Evolutionary conservation across 2,797 vertebrate genomes (phyloP).

Genomic region (Malurus leucopterus): DNA sequence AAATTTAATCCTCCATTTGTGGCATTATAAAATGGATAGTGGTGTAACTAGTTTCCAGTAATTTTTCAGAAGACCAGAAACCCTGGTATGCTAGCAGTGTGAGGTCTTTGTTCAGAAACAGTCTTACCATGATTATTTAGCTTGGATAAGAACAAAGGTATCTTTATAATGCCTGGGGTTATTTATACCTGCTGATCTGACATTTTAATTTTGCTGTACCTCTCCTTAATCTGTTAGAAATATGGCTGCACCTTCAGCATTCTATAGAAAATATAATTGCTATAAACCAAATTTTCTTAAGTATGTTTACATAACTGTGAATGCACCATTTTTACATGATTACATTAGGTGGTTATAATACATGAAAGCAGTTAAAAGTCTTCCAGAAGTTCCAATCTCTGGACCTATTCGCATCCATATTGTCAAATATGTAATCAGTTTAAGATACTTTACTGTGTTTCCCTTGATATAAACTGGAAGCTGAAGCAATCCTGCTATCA

Average conservation of each 20-base stretch:
- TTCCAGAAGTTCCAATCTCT: slow-evolving; percentile 27
- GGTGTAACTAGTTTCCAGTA: neutral
- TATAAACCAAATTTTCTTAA: slow-evolving; percentile 44
- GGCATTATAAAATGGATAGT: neutral
- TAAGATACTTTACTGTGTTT: slow-evolving; percentile 66
- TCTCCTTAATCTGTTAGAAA: slow-evolving; percentile 29
- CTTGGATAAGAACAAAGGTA: neutral
- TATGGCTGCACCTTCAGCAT: neutral
- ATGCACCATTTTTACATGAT: slow-evolving; percentile 11
- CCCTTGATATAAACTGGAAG: slow-evolving; percentile 61
- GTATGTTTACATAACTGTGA: slow-evolving; percentile 19
- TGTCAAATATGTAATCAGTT: slow-evolving; percentile 64
- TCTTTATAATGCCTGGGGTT: neutral
- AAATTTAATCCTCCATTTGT: neutral
- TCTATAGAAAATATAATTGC: slow-evolving; percentile 13
- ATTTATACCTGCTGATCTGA: neutral
- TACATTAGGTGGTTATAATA: slow-evolving; percentile 12
- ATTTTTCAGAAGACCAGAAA: neutral
- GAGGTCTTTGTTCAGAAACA: neutral
- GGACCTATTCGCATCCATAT: slow-evolving; percentile 49
- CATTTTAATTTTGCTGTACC: slow-evolving; percentile 31
- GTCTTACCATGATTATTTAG: neutral
- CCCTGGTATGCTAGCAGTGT: neutral
- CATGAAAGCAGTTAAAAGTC: slow-evolving; percentile 44
- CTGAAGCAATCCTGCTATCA: slow-evolving; percentile 70